A percentile compares a stretch with the other conserved stretches of the same genome.
Evolutionary conservation across 2,113 vertebrate species (phyloP).

Genomic region (Epinephelus lanceolatus): DNA sequence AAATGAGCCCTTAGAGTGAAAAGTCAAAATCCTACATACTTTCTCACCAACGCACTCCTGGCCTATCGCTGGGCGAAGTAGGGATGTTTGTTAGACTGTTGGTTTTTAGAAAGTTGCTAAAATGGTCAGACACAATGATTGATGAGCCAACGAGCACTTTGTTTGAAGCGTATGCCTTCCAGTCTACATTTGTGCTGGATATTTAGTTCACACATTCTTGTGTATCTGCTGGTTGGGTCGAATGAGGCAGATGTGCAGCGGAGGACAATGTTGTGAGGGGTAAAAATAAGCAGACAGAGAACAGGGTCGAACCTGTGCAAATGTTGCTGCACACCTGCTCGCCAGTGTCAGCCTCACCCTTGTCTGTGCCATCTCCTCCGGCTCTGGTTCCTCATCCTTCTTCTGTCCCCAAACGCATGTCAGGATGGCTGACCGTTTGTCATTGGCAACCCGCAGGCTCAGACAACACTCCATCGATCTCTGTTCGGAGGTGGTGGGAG

Average conservation of each 20-base stretch:
- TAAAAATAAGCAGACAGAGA: conserved; percentile 15
- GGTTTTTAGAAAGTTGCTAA: background rate
- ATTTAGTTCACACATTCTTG: background rate
- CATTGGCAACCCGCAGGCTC: conserved; percentile 37
- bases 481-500: conserved; percentile 34
- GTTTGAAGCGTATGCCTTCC: background rate
- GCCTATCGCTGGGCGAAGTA: background rate
- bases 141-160: background rate
- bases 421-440: conserved; percentile 56
- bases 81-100: background rate
- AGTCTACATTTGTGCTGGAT: background rate
- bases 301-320: background rate
- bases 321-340: conserved; percentile 10
- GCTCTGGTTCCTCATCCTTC: conserved; percentile 46
- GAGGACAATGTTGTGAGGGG: background rate
- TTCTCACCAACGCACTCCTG: background rate
- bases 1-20: background rate
- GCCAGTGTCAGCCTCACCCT: conserved; percentile 1
- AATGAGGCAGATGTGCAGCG: background rate
- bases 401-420: conserved; percentile 35
- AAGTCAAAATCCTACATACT: background rate
- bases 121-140: background rate
- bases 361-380: conserved; percentile 7
- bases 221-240: background rate
- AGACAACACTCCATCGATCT: conserved; percentile 62